Percentiles rank a stretch among this genome's conserved stretches.
Conservation (phyloP, 2,113 vertebrate genomes). For the Agapornis roseicollis region DNA sequence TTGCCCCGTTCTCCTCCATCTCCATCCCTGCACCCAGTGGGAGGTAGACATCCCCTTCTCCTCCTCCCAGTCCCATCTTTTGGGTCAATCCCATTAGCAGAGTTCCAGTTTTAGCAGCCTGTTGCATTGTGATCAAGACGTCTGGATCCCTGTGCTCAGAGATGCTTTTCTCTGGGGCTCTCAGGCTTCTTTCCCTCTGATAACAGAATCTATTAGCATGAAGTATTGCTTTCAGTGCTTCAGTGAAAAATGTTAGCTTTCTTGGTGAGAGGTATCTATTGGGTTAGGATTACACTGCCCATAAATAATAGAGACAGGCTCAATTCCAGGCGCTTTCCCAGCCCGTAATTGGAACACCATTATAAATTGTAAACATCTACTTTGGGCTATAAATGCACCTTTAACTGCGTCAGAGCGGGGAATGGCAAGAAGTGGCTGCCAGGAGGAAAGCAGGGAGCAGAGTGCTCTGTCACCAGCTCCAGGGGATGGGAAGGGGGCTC, state of each 20-base stretch:
- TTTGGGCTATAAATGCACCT: neutral
- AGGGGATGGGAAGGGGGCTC: neutral
- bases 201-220: constrained; percentile 40
- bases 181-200: neutral
- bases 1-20: neutral
- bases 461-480: neutral
- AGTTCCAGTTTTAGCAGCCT: neutral
- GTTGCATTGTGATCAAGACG: neutral
- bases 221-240: neutral
- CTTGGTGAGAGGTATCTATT: neutral
- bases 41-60: neutral
- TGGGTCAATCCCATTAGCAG: neutral
- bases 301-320: constrained; percentile 46
- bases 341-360: constrained; percentile 34
- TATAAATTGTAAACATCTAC: constrained; percentile 41
- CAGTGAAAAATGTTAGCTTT: constrained; percentile 4
- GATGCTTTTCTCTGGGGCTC: neutral
- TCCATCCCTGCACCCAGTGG: neutral
- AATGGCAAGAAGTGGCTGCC: neutral
- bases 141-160: neutral
- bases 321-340: constrained; percentile 30
- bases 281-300: constrained; percentile 36
- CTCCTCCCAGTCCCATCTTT: neutral
- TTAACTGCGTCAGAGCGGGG: neutral
- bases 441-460: neutral